Percentiles rank a stretch among this genome's conserved stretches.
Conservation (phyloP, 2,888 invertebrate genomes). For the Abscondita cerata region DNA sequence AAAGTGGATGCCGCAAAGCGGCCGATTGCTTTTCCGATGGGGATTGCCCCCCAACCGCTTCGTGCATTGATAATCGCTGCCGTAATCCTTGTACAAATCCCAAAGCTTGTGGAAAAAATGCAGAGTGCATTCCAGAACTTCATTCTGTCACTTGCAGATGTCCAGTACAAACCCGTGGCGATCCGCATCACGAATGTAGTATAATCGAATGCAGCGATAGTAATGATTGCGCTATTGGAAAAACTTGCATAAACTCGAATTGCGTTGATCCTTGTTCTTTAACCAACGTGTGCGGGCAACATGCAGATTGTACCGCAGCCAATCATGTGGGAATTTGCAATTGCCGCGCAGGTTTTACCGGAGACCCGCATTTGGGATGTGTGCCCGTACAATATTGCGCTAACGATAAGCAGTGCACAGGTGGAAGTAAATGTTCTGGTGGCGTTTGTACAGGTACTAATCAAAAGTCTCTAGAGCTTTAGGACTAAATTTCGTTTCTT, state of each 20-base stretch:
- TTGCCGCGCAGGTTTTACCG: conserved; percentile 85
- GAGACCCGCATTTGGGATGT: conserved; percentile 86
- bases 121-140: conserved; percentile 73
- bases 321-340: conserved; percentile 84
- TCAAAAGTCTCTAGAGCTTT: background rate
- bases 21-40: conserved; percentile 82
- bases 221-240: conserved; percentile 73
- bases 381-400: conserved; percentile 84
- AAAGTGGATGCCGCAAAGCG: conserved; percentile 79
- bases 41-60: conserved; percentile 80
- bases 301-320: conserved; percentile 75
- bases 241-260: conserved; percentile 79
- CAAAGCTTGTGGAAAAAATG: conserved; percentile 75
- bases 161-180: conserved; percentile 75
- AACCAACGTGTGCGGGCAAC: conserved; percentile 82
- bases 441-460: conserved; percentile 76
- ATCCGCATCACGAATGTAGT: conserved; percentile 75
- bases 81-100: conserved; percentile 76
- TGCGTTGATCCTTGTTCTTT: conserved; percentile 84
- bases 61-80: conserved; percentile 78
- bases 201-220: conserved; percentile 81
- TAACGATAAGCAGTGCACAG: conserved; percentile 80
- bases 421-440: conserved; percentile 83
- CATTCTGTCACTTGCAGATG: conserved; percentile 80
- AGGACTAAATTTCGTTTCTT: conserved; percentile 6